These are phyloP conservation scores for Alcis repandata DNA, from an alignment of 2,888 invertebrate genomes.

Conservation along the genomic window DNA sequence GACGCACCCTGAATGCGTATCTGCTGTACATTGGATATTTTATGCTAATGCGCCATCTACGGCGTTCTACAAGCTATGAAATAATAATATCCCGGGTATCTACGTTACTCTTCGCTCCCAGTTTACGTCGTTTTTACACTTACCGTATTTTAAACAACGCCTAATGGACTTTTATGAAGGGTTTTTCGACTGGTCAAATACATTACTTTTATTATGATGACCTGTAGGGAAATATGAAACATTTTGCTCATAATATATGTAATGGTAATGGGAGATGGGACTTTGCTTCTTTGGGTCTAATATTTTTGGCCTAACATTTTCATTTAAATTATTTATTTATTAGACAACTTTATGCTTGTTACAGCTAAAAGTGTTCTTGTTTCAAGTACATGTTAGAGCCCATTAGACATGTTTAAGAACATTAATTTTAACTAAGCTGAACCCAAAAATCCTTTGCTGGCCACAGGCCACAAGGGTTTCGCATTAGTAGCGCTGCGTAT, in stretches of 20 bases:
- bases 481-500: slow-evolving; percentile 60
- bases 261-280: neutral
- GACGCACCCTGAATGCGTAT: slow-evolving; percentile 23
- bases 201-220: slow-evolving; percentile 9
- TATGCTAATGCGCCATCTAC: slow-evolving; percentile 71
- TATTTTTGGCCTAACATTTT: no score
- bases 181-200: slow-evolving; percentile 19
- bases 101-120: slow-evolving; percentile 46
- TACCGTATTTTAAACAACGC: slow-evolving; percentile 28
- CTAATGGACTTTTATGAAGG: slow-evolving; percentile 20
- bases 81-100: slow-evolving; percentile 67
- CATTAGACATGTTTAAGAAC: slow-evolving; percentile 37
- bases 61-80: slow-evolving; percentile 60
- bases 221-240: neutral
- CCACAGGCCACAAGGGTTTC: slow-evolving; percentile 66
- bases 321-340: neutral
- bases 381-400: neutral
- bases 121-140: slow-evolving; percentile 33
- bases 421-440: slow-evolving; percentile 51
- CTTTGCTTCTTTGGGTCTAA: no score
- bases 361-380: neutral
- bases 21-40: slow-evolving; percentile 59
- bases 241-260: neutral
- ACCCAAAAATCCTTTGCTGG: slow-evolving; percentile 55
- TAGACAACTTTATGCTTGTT: neutral